These are phyloP conservation scores for Neoitamus cyanurus DNA, from an alignment of 2,888 invertebrate genomes.

Conservation along the genomic window DNA sequence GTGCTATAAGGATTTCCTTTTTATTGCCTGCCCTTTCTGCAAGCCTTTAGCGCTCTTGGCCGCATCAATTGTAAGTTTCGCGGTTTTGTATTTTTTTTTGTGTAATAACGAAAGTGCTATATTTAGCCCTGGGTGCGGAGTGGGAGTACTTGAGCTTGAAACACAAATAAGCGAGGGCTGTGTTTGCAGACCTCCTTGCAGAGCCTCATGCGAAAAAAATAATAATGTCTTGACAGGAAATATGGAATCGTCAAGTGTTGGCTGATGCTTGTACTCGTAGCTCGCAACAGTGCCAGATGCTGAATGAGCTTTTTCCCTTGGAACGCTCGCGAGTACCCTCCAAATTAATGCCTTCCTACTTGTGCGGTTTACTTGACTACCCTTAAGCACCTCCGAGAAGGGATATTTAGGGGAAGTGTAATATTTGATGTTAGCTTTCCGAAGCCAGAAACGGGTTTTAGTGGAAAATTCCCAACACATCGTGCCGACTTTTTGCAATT, in stretches of 20 bases:
- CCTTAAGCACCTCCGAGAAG: constrained; percentile 31
- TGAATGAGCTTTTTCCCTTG: constrained; percentile 19
- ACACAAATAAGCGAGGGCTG: background rate
- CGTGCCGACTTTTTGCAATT: background rate
- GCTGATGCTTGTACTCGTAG: background rate
- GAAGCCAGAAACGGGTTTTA: background rate
- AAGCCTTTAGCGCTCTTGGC: background rate
- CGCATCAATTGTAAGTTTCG: background rate
- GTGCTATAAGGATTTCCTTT: background rate
- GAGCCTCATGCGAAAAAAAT: background rate
- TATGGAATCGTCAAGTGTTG: background rate
- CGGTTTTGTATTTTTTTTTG: background rate
- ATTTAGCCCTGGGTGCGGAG: background rate
- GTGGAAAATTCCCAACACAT: background rate
- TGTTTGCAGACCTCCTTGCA: background rate
- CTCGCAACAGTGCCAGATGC: constrained; percentile 10
- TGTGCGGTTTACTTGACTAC: constrained; percentile 30
- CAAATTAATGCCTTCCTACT: constrained; percentile 37
- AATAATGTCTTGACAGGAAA: constrained; percentile 22
- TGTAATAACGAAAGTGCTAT: background rate
- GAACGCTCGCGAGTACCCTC: constrained; percentile 7
- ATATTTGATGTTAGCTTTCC: constrained; percentile 31
- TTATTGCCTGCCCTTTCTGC: background rate
- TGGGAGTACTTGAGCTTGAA: background rate
- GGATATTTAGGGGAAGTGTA: constrained; percentile 30